phyloP scores from a whole-genome alignment of 92 coral and sea anemone species.

The Heteractis magnifica region DNA sequence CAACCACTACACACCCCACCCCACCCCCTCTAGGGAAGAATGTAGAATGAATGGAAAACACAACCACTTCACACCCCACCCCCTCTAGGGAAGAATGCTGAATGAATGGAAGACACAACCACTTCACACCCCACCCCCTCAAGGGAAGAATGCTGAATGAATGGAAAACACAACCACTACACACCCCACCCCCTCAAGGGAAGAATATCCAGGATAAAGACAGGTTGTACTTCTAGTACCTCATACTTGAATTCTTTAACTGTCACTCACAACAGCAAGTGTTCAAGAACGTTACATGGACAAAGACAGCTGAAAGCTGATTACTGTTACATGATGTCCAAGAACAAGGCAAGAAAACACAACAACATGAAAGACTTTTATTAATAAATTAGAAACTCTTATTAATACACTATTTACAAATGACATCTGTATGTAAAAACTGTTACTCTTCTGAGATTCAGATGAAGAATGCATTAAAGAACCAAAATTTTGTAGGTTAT shows the following conservation, averaged over 20 bases:
- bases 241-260: constrained; percentile 22
- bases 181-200: background rate
- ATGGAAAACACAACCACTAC: background rate
- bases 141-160: background rate
- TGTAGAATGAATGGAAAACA: background rate
- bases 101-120: background rate
- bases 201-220: no score
- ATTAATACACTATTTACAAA: background rate
- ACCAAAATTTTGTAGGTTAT: no score
- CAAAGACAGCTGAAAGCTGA: constrained; percentile 5
- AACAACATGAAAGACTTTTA: background rate
- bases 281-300: constrained; percentile 79
- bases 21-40: background rate
- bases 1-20: constrained; percentile 3
- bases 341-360: background rate
- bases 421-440: background rate
- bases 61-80: background rate
- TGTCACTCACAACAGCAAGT: constrained; percentile 62
- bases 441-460: no score
- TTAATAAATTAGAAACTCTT: background rate
- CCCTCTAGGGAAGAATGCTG: background rate
- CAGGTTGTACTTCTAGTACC: no score
- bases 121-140: background rate
- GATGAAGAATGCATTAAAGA: no score
- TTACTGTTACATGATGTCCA: background rate